Base-by-base conservation (phyloP, 2,113 vertebrate genomes). In the Nothobranchius furzeri region DNA sequence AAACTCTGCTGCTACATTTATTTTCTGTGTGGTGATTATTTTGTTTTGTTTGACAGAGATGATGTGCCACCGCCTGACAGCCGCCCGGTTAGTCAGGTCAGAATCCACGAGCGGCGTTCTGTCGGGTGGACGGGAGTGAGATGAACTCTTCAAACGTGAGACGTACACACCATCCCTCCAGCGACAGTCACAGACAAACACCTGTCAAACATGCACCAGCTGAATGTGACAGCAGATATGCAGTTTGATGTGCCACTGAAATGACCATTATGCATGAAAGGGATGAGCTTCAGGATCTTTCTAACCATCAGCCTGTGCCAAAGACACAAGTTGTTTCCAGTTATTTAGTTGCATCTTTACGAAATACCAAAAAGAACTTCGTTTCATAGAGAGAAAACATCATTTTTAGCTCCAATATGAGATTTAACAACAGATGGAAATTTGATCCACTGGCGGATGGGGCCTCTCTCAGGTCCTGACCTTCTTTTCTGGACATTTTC, bases 41-140 rank as follows among this genome's bases (percentile, higher is more conserved):
- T 37, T 57, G 12, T 37, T 37, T 57, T 12, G 17, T 64, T 7
- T 8, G 36, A 46, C 70, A 93, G 92, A 60, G 91, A 92, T 73
- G 92, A 92, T 0, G 87, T 53, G 3, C 59, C 65, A 0, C 78
- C 92, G 14, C 92, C 92, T 0, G 81, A 88, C 47, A 92, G 87
- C 60, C 85, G 86, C 5, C 76, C 88, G 0, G 42, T 49, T 42
- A 93, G 37, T 9, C 37, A 7, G 37, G 92, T 45, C 79, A 53
- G 45, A 68, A 65, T 40, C 86, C 79, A 1, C 80, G 76, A 46
- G 79, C 70, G 13, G 55, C 55, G 9, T 90, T 90, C 76, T 65
- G 64, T 52, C 87, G 70, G 0, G 64, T 85, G 10, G 68, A 17
- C 7, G 35, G 15, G 6, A 49, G 45, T 0, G 60, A 80, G 1